phyloP scores from a whole-genome alignment of 1,140 invertebrate genomes.

The Drosophila baimaii region DNA sequence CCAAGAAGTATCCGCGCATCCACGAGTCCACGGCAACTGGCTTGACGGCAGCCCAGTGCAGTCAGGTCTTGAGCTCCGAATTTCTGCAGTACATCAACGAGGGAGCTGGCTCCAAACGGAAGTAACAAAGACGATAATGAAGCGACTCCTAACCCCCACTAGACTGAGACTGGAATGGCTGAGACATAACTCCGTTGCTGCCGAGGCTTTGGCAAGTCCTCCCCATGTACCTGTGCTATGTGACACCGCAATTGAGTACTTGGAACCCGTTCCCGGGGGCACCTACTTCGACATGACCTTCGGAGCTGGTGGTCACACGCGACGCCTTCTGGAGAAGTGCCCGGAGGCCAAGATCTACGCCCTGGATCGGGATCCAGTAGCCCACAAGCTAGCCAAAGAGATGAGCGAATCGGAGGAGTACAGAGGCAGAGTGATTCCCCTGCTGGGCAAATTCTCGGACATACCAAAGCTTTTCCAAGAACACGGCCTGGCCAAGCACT shows the following conservation, averaged over 20 bases:
- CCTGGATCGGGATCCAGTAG: slow-evolving; percentile 94
- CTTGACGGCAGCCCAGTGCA: slow-evolving; percentile 89
- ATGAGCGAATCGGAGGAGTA: slow-evolving; percentile 86
- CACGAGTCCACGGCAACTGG: slow-evolving; percentile 88
- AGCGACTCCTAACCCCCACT: slow-evolving; percentile 51
- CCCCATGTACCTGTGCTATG: slow-evolving; percentile 90
- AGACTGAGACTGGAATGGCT: slow-evolving; percentile 49
- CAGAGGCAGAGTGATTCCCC: slow-evolving; percentile 89
- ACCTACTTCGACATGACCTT: slow-evolving; percentile 95
- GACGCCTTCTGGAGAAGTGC: slow-evolving; percentile 86
- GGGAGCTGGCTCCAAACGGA: slow-evolving; percentile 70
- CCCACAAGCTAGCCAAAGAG: slow-evolving; percentile 88
- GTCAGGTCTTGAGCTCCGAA: slow-evolving; percentile 89
- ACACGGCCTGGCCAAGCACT: slow-evolving; percentile 86
- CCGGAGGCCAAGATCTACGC: slow-evolving; percentile 89
- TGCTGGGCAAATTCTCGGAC: slow-evolving; percentile 95
- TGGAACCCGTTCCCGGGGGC: slow-evolving; percentile 87
- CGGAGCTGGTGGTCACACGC: slow-evolving; percentile 95
- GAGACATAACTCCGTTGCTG: slow-evolving; percentile 12
- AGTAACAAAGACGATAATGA: slow-evolving; percentile 34
- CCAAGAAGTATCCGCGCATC: slow-evolving; percentile 87
- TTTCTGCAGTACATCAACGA: slow-evolving; percentile 87
- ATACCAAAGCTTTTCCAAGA: slow-evolving; percentile 88
- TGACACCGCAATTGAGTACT: slow-evolving; percentile 88
- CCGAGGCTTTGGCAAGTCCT: slow-evolving; percentile 7